Conservation (phyloP, 2,113 vertebrate genomes). For the Halichoeres trimaculatus region DNA sequence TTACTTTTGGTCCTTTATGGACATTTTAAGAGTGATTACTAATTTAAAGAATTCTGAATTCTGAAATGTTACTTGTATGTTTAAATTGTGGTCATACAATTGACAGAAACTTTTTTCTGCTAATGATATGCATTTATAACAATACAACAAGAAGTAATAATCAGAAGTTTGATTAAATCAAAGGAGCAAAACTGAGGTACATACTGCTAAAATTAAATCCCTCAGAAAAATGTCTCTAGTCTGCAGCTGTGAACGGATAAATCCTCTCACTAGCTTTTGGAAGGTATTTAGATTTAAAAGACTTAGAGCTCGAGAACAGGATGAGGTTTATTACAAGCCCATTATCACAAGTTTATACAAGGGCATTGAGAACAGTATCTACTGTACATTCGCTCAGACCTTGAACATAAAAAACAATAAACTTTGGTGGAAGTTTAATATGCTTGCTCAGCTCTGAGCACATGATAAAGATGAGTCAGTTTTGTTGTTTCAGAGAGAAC, state of each 20-base stretch:
- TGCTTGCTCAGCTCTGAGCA: slow-evolving; percentile 28
- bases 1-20: too few relatives aligned
- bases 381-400: neutral
- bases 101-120: too few relatives aligned
- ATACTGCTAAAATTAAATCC: neutral
- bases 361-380: neutral
- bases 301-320: neutral
- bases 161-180: neutral
- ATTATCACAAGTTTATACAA: neutral
- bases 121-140: too few relatives aligned
- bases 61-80: too few relatives aligned
- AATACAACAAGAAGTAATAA: neutral
- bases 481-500: neutral
- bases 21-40: too few relatives aligned
- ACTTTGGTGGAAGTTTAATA: neutral
- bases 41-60: too few relatives aligned
- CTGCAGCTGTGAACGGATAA: neutral
- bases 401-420: neutral
- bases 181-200: neutral
- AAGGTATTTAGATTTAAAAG: neutral
- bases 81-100: too few relatives aligned
- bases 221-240: too few relatives aligned
- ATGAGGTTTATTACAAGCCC: neutral
- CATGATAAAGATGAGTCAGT: slow-evolving; percentile 24
- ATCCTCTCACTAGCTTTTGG: neutral